phyloP scores from a whole-genome alignment of 1,140 invertebrate genomes.

The Drosophila athabasca region DNA sequence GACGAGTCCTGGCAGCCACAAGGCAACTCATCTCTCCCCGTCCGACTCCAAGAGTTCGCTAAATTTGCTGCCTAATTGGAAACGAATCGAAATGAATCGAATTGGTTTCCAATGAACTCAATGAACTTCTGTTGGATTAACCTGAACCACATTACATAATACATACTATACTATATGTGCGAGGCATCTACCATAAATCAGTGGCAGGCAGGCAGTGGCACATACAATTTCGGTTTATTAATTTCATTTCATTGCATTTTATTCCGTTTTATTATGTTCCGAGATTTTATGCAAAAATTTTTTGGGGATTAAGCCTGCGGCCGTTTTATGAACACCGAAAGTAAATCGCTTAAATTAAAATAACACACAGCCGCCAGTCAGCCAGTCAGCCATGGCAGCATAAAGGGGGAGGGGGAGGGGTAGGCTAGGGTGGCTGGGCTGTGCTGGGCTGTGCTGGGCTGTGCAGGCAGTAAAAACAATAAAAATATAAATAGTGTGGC shows the following conservation, averaged over 20 bases:
- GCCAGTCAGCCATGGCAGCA: background rate
- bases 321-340: constrained; percentile 51
- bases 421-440: background rate
- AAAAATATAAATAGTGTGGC: constrained; percentile 80
- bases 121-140: background rate
- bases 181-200: constrained; percentile 9
- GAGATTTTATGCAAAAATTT: constrained; percentile 46
- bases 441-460: constrained; percentile 3
- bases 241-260: constrained; percentile 50
- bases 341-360: constrained; percentile 80
- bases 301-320: constrained; percentile 53
- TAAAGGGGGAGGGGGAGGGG: no score
- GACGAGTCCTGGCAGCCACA: no score
- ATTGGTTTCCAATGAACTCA: constrained; percentile 16
- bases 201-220: background rate
- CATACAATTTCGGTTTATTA: constrained; percentile 36
- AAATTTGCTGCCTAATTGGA: constrained; percentile 25
- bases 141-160: background rate
- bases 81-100: constrained; percentile 27
- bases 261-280: constrained; percentile 34
- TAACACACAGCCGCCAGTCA: constrained; percentile 39
- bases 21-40: no score
- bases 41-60: background rate
- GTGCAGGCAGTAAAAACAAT: constrained; percentile 39
- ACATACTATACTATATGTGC: no score